Evolutionary conservation across 2,113 vertebrate species (phyloP).

Genomic region (Eulemur rufifrons): DNA sequence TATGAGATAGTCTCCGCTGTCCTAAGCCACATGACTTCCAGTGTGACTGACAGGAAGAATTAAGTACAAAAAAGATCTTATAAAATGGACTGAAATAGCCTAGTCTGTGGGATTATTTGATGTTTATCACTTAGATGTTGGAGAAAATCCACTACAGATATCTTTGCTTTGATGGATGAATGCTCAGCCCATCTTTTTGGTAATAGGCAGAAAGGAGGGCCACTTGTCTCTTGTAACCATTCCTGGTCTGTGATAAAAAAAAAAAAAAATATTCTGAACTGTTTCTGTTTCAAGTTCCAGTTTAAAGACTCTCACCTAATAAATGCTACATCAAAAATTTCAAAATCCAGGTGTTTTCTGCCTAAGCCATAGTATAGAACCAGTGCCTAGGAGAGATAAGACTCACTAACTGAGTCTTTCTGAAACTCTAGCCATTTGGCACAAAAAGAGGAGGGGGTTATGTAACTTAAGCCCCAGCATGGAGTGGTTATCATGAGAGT

Average conservation of each 20-base stretch:
- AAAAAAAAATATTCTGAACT: background rate
- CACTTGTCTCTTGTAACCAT: background rate
- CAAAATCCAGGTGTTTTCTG: too few relatives aligned
- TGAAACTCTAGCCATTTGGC: background rate
- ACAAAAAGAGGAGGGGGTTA: background rate
- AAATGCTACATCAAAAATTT: background rate
- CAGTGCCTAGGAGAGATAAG: background rate
- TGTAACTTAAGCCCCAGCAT: background rate
- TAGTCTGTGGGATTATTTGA: background rate
- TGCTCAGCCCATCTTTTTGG: background rate
- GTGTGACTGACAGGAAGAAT: background rate
- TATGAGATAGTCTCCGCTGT: rapidly evolving
- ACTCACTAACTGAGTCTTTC: rapidly evolving
- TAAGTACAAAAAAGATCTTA: background rate
- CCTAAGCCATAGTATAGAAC: background rate
- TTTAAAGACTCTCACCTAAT: background rate
- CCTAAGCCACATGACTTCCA: rapidly evolving
- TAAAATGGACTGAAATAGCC: rapidly evolving
- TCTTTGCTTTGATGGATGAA: background rate
- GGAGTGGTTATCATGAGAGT: background rate
- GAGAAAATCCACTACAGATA: too few relatives aligned
- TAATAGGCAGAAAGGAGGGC: background rate
- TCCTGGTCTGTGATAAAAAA: background rate
- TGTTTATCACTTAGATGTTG: rapidly evolving
- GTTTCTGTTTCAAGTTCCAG: background rate